Evolutionary conservation across 2,888 invertebrate species (phyloP), one percentile per base, ranked within the genome.

Genomic region (Megastigmus dorsalis): DNA sequence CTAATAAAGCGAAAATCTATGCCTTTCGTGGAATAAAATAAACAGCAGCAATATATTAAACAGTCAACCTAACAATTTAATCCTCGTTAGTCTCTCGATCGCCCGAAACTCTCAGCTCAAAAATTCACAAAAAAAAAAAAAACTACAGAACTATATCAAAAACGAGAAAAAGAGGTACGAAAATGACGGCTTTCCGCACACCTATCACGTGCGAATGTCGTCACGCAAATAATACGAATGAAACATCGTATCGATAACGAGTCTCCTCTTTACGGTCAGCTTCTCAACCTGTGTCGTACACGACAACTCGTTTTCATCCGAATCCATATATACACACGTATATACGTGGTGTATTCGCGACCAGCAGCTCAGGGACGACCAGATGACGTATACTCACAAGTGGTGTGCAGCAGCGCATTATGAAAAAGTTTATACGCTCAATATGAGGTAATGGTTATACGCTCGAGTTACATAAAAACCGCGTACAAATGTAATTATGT

Each of bases 191-290:
- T 13, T 50, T 57, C 52, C 38, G 26, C 23, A 13, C 38, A n/a
- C 36, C 33, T 26, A 23, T 62, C 59, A 18, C 10, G 18, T 36
- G 10, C 15, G 7, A 3, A 3, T n/a, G 7, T 18, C 10, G 7
- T 45, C 18, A 4, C 7, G 10, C 18, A 41, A 13, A 3, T 18
- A 18, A 10, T 28, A 18, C 26, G 38, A 36, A 26, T 13, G 18
- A 69, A 28, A 45, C 26, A 30, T 62, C 54, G 54, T 45, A 62
- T 55, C 70, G 54, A 55, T 69, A 69, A 60, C 52, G 60, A 52
- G 52, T 28, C 41, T 69, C 69, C 13, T 60, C 60, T 60, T 60
- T 36, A 48, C 55, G 45, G 33, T n/a, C 13, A 10, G 13, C n/a
- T 15, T 13, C 3, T n/a, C n/a, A n/a, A n/a, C n/a, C n/a, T n/a